Base-by-base conservation (phyloP, 2,113 vertebrate genomes). In the Garra rufa region DNA sequence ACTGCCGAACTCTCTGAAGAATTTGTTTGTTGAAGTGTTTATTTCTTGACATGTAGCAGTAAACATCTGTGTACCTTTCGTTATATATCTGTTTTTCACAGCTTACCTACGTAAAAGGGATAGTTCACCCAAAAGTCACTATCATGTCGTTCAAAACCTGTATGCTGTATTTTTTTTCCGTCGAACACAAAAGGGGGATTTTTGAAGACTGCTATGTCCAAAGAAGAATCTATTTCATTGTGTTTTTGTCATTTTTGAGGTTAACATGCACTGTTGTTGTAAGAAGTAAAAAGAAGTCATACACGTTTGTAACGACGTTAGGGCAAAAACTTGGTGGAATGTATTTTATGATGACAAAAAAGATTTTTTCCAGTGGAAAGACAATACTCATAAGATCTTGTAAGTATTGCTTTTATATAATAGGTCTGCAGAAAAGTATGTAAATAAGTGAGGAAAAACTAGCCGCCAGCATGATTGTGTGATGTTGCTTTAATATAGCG, bases 41-140 rank as follows among this genome's bases (percentile, higher is more conserved):
- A 76, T 81, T 71, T 52, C 84, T 84, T 81, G 76, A 86, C 76
- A 73, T 76, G 30, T 70, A 26, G 30, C 50, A 84, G 67, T 85
- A 79, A 52, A 55, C 44, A 15, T 28, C 9, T 57, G 19, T 77
- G 19, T 77, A n/a, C 7, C 6, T 34, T 19, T 28, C 19, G 59
- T 9, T 79, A 63, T n/a, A 43, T 71, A 7, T 44, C 9, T 71
- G 1, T 50, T 28, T 59, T 44, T 15, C 9, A 19, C 38, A 46
- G 44, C 73, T 75, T 75, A 9, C 7, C 17, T 50, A 15, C 13
- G 50, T 50, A 50, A 75, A 50, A 75, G 26, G 46, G 17, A 50
- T 46, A 17, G 73, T 28, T 75, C 46, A 30, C 14, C 26, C 46
- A 28, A 50, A 75, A 75, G 3, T 74, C 43, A 48, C n/a, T n/a